These are phyloP conservation scores for Cyanoramphus novaezelandiae DNA, from an alignment of 2,113 vertebrate genomes.

Conservation along the genomic window DNA sequence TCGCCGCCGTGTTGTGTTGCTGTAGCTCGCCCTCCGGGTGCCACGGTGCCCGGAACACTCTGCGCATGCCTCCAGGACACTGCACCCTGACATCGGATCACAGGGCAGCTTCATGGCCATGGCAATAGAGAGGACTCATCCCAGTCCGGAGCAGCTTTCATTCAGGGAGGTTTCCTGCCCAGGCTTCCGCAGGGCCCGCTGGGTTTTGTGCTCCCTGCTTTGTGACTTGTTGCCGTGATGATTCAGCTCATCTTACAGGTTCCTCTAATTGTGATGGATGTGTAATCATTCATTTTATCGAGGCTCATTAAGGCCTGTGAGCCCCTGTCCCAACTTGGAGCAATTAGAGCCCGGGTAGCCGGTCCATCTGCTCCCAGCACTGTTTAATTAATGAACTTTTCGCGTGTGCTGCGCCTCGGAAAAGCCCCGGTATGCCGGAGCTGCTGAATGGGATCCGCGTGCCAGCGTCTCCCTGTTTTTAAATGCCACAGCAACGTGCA, in stretches of 20 bases:
- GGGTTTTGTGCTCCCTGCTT: conserved; percentile 72
- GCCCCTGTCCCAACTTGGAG: conserved; percentile 85
- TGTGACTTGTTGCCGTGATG: conserved; percentile 76
- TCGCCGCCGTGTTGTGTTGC: background rate
- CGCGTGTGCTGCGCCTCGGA: conserved; percentile 80
- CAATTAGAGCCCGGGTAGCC: conserved; percentile 92
- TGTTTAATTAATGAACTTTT: conserved; percentile 99
- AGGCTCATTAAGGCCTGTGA: conserved; percentile 80
- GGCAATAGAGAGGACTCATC: background rate
- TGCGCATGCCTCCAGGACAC: background rate
- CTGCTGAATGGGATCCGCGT: conserved; percentile 83
- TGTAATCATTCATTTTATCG: conserved; percentile 84
- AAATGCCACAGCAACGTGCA: conserved; percentile 72
- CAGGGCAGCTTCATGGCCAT: background rate
- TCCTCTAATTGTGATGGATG: conserved; percentile 81
- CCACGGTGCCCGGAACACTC: background rate
- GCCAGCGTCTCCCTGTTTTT: conserved; percentile 74
- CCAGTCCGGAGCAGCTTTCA: background rate
- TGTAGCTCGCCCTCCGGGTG: background rate
- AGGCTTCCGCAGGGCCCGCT: background rate
- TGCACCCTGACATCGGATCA: background rate
- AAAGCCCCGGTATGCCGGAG: conserved; percentile 84
- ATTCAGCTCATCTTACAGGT: conserved; percentile 71
- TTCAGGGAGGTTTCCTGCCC: background rate
- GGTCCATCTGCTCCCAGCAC: conserved; percentile 93